These are phyloP conservation scores for Drosophila kokeensis DNA, from an alignment of 2,888 invertebrate genomes.

Conservation along the genomic window DNA sequence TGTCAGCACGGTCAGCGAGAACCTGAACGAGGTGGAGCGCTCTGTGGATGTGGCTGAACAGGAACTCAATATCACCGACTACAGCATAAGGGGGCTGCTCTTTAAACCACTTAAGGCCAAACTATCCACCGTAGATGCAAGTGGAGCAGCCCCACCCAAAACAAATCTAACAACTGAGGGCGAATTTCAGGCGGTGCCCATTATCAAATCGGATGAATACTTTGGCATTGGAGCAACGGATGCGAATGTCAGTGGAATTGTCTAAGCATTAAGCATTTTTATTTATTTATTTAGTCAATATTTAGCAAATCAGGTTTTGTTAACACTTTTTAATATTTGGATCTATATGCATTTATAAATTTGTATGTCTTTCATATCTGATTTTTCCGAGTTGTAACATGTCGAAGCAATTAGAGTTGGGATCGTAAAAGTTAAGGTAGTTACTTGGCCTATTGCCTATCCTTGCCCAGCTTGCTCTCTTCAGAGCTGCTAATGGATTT, in stretches of 20 bases:
- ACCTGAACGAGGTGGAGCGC: conserved; percentile 86
- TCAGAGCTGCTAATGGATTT: conserved; percentile 40
- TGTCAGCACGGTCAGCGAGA: conserved; percentile 86
- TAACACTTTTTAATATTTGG: conserved; percentile 33
- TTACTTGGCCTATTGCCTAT: conserved; percentile 14
- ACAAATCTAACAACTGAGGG: conserved; percentile 75
- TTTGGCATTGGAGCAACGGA: conserved; percentile 61
- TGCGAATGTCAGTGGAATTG: background rate
- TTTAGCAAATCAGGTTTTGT: conserved; percentile 30
- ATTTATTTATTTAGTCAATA: conserved; percentile 19
- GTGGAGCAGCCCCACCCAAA: conserved; percentile 22
- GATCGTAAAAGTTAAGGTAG: background rate
- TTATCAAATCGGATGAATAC: conserved; percentile 83
- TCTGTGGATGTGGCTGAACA: conserved; percentile 87
- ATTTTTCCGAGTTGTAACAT: conserved; percentile 19
- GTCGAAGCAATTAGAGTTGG: conserved; percentile 14
- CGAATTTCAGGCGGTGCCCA: conserved; percentile 80
- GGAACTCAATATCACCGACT: conserved; percentile 87
- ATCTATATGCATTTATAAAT: conserved; percentile 28
- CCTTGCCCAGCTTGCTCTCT: conserved; percentile 41
- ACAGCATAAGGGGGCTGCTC: conserved; percentile 86
- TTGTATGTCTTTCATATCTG: conserved; percentile 19
- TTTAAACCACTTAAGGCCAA: conserved; percentile 87
- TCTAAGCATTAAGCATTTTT: background rate
- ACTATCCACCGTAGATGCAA: conserved; percentile 39